phyloP scores from a whole-genome alignment of 2,888 invertebrate genomes.

The Mesochorus sp. region DNA sequence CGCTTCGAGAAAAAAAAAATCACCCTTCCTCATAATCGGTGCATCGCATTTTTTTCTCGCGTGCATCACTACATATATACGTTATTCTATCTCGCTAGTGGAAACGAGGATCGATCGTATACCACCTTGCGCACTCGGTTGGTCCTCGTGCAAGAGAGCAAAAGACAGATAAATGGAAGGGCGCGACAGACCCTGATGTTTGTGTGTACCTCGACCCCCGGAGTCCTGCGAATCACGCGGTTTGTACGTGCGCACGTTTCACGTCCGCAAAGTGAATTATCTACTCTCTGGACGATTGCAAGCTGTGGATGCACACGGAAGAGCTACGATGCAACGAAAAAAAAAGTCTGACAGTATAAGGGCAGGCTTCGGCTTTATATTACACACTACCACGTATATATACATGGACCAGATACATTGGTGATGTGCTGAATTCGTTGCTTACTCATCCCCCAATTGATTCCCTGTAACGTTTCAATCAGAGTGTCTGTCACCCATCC shows the following conservation, averaged over 20 bases:
- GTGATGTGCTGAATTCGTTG: background rate
- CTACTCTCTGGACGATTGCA: constrained; percentile 49
- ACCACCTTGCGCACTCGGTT: constrained; percentile 46
- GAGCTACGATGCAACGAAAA: constrained; percentile 22
- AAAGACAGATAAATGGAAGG: constrained; percentile 29
- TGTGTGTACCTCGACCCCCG: constrained; percentile 20
- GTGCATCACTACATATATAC: background rate
- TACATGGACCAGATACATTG: background rate
- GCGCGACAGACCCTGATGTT: constrained; percentile 15
- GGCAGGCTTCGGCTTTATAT: constrained; percentile 10
- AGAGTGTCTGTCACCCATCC: background rate
- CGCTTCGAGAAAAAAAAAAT: constrained; percentile 13
- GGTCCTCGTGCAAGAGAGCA: constrained; percentile 31
- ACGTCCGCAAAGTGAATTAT: constrained; percentile 60
- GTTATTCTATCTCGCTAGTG: constrained; percentile 28
- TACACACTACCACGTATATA: background rate
- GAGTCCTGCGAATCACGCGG: constrained; percentile 51
- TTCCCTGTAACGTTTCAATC: constrained; percentile 15
- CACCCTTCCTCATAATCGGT: constrained; percentile 19
- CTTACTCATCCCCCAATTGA: constrained; percentile 3
- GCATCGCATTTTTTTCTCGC: constrained; percentile 41
- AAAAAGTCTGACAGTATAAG: constrained; percentile 12
- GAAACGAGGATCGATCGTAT: constrained; percentile 47
- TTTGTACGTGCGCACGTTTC: constrained; percentile 60
- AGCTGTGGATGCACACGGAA: constrained; percentile 43